These are phyloP conservation scores for Trissolcus brochymenae DNA, from an alignment of 2,888 invertebrate species.

Conservation along the genomic window DNA sequence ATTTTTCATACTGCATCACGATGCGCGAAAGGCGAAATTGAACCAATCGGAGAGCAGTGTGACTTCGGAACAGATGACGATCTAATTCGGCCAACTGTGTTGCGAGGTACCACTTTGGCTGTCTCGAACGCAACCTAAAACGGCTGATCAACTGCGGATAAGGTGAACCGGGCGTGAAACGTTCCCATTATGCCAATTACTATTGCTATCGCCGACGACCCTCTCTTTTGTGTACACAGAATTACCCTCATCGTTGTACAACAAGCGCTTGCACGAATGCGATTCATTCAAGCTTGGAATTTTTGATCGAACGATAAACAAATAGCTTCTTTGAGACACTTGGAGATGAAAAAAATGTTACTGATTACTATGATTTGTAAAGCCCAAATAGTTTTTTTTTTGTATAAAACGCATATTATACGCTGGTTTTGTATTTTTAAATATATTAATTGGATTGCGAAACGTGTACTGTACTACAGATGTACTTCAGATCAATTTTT, in stretches of 20 bases:
- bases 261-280: conserved; percentile 23
- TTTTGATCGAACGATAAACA: conserved; percentile 23
- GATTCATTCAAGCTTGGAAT: conserved; percentile 19
- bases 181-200: conserved; percentile 70
- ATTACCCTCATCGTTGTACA: conserved; percentile 39
- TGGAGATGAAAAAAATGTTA: no score
- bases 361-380: no score
- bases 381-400: no score
- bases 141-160: conserved; percentile 66
- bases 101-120: conserved; percentile 40
- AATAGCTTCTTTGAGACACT: no score
- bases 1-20: neutral
- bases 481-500: no score
- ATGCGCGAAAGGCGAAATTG: conserved; percentile 60
- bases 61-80: conserved; percentile 67
- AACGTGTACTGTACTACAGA: no score
- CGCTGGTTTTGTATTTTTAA: no score
- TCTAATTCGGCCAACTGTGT: conserved; percentile 63
- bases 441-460: no score
- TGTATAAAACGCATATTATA: no score
- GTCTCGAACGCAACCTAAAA: conserved; percentile 23
- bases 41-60: conserved; percentile 66
- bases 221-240: conserved; percentile 33
- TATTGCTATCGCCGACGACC: conserved; percentile 58
- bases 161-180: conserved; percentile 68